These are phyloP conservation scores for Spodoptera litura DNA, from an alignment of 1,140 invertebrate genomes.

Conservation along the genomic window DNA sequence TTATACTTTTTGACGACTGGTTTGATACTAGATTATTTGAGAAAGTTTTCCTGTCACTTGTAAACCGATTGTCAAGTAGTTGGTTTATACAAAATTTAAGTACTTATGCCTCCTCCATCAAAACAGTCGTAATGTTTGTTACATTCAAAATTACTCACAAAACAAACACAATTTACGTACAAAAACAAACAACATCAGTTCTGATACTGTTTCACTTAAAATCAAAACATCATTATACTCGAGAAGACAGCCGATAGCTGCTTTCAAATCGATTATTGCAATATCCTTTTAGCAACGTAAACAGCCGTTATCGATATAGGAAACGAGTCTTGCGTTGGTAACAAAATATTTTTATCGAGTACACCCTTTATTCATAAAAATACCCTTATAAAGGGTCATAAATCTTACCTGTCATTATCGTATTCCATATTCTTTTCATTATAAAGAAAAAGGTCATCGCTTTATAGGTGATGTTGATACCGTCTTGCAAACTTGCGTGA, in stretches of 20 bases:
- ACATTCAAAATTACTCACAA: too few species aligned
- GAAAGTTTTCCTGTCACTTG: too few species aligned
- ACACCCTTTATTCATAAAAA: slow-evolving; percentile 36
- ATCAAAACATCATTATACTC: neutral
- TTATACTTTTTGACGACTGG: too few species aligned
- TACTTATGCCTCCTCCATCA: too few species aligned
- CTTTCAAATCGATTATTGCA: neutral
- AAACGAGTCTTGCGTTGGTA: slow-evolving; percentile 2
- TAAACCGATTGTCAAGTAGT: too few species aligned
- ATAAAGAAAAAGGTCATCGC: slow-evolving; percentile 15
- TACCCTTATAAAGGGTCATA: slow-evolving; percentile 9
- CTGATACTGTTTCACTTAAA: too few species aligned
- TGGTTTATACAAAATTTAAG: too few species aligned
- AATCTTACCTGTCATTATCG: slow-evolving; percentile 35
- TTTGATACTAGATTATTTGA: too few species aligned
- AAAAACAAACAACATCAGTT: too few species aligned
- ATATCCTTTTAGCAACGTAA: neutral
- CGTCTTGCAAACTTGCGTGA: neutral
- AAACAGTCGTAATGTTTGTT: too few species aligned
- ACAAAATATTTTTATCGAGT: slow-evolving; percentile 21
- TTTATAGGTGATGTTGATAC: slow-evolving; percentile 2
- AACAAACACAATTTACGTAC: too few species aligned
- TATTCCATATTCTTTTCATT: slow-evolving; percentile 31
- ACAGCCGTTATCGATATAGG: neutral
- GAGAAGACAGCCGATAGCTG: neutral